A percentile compares a stretch with the other conserved stretches of the same genome.
Evolutionary conservation across 2,888 invertebrate genomes (phyloP).

Genomic region (Hirtodrosophila trivittata): DNA sequence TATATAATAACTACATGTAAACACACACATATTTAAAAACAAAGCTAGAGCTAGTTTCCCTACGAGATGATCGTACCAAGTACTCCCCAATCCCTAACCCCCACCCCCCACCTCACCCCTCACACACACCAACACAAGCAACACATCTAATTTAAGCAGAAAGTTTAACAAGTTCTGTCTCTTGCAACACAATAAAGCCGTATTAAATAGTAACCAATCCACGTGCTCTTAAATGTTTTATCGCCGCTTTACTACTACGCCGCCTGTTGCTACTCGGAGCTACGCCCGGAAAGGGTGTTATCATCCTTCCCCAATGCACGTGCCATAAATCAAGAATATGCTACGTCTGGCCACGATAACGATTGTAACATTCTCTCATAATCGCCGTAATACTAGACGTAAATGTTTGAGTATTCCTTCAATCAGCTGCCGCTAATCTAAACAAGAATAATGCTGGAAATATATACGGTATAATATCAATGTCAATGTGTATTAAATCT

Average conservation of each 20-base stretch:
- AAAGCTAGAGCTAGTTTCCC: conserved; percentile 7
- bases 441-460: background rate
- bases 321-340: conserved; percentile 25
- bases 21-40: conserved; percentile 7
- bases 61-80: conserved; percentile 28
- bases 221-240: conserved; percentile 32
- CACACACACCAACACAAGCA: conserved; percentile 1
- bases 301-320: conserved; percentile 1
- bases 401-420: no score
- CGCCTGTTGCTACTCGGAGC: conserved; percentile 26
- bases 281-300: background rate
- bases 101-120: background rate
- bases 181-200: conserved; percentile 45
- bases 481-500: background rate
- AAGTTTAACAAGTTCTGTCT: conserved; percentile 33
- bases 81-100: conserved; percentile 11
- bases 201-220: conserved; percentile 46
- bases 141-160: conserved; percentile 46
- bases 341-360: conserved; percentile 42
- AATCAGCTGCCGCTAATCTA: no score
- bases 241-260: background rate
- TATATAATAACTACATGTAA: conserved; percentile 23
- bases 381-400: conserved; percentile 1
- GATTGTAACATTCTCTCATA: conserved; percentile 12
- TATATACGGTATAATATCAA: no score